Conservation (phyloP, 2,888 invertebrate species). For the Tolmerus cingulatus region DNA sequence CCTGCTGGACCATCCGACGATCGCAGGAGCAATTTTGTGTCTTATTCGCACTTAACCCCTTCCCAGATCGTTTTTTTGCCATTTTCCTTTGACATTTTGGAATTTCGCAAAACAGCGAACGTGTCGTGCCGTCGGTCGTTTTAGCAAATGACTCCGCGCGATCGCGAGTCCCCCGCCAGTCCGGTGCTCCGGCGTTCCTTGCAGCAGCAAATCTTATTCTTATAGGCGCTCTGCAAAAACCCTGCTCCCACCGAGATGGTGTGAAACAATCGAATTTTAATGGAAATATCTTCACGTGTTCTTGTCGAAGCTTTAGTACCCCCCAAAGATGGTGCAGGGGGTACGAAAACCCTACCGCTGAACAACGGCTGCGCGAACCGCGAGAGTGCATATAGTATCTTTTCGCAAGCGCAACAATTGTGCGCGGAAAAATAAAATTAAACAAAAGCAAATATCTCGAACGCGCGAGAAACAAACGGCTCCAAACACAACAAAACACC, state of each 20-base stretch:
- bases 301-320: neutral
- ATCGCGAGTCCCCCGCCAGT: neutral
- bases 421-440: slow-evolving; percentile 18
- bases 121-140: slow-evolving; percentile 24
- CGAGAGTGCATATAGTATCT: neutral
- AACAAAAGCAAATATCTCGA: neutral
- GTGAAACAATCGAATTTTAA: slow-evolving; percentile 42
- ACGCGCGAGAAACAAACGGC: neutral
- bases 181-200: neutral
- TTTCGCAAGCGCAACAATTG: slow-evolving; percentile 5
- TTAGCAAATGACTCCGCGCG: slow-evolving; percentile 22
- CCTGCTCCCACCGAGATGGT: slow-evolving; percentile 9
- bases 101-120: slow-evolving; percentile 40
- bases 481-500: neutral
- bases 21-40: slow-evolving; percentile 34
- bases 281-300: slow-evolving; percentile 43
- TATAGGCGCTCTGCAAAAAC: neutral
- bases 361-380: neutral
- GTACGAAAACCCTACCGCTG: neutral
- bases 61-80: neutral
- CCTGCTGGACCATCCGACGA: neutral
- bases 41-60: slow-evolving; percentile 7
- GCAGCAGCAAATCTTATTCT: neutral
- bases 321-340: neutral
- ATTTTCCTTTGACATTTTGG: slow-evolving; percentile 39